Base-by-base conservation (phyloP, 2,888 invertebrate species). In the Synergus itoensis region DNA sequence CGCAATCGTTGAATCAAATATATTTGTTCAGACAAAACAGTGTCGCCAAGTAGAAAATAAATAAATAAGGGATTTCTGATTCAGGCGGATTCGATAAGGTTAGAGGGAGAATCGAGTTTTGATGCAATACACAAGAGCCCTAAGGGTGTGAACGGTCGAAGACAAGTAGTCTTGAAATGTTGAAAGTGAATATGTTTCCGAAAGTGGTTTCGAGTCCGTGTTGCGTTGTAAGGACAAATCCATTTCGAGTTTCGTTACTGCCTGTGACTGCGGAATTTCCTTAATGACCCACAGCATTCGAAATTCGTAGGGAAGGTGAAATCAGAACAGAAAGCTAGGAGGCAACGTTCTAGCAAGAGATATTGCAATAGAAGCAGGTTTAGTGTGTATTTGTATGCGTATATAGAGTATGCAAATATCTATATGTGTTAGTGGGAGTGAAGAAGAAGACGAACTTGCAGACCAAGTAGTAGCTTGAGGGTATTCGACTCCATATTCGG, bases 241-340 rank as follows among this genome's bases (percentile, higher is more conserved):
- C 85, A 86, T 86, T 86, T 85, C 84, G 84, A 86, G 87, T 86
- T 86, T 84, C 83, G 87, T 87, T 87, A 87, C 87, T 86, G 83
- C 80, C 63, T 65, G 83, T 77, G 83, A 86, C 83, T 86, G 84
- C 85, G 86, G 85, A 87, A 87, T 87, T 85, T 85, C 87, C 84
- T 85, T 81, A 87, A 86, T 87, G 86, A 85, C 84, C 84, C 82
- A 85, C 84, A 82, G 82, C 82, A 86, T 85, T 53, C 36, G 53
- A 53, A 73, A 69, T 69, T 53, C 12, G 28, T 28, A 21, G 45
- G 14, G 21, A 9, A 48, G 45, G 18, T 40, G 69, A 69, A 69
- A 73, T 53, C 73, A 73, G 73, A 73, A 73, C 73, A 73, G 73
- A 73, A 48, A 73, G 48, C 73, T 48, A 16, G 36, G 28, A 36